Conservation (phyloP, 2,888 invertebrate species). For the Synergus gifuensis region DNA sequence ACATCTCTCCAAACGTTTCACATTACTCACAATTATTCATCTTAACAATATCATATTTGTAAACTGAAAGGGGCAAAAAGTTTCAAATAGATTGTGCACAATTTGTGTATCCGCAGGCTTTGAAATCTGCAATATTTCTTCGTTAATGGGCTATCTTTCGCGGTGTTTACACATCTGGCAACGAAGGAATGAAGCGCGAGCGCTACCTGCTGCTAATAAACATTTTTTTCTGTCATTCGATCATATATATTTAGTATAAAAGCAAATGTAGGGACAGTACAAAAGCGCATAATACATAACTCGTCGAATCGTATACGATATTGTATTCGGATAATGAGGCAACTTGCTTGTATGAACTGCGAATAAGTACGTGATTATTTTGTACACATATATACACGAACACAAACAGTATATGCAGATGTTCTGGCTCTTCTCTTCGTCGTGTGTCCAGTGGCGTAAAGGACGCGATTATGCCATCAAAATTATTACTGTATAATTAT, state of each 20-base stretch:
- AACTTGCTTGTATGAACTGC: constrained; percentile 23
- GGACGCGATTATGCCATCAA: constrained; percentile 15
- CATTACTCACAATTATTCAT: not conserved
- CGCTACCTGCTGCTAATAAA: constrained; percentile 34
- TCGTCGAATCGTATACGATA: constrained; percentile 29
- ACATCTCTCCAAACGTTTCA: not conserved
- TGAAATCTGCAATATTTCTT: constrained; percentile 25
- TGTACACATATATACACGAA: not conserved
- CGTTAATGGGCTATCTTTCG: constrained; percentile 24
- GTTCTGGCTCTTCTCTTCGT: constrained; percentile 18
- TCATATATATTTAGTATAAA: constrained; percentile 18
- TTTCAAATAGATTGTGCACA: not conserved
- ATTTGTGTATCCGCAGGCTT: constrained; percentile 13
- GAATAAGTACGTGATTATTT: constrained; percentile 39
- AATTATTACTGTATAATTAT: not conserved
- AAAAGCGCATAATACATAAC: constrained; percentile 23
- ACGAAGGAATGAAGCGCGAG: constrained; percentile 23
- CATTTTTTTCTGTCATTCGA: constrained; percentile 32
- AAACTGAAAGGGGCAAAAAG: not conserved
- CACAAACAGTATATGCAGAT: constrained; percentile 10
- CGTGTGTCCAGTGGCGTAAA: constrained; percentile 33
- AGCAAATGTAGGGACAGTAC: constrained; percentile 21
- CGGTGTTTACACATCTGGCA: constrained; percentile 25
- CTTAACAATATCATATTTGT: not conserved
- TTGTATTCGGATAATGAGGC: constrained; percentile 37